Conservation (phyloP, 1,140 invertebrate genomes). For the Drosophila fuyamai region DNA sequence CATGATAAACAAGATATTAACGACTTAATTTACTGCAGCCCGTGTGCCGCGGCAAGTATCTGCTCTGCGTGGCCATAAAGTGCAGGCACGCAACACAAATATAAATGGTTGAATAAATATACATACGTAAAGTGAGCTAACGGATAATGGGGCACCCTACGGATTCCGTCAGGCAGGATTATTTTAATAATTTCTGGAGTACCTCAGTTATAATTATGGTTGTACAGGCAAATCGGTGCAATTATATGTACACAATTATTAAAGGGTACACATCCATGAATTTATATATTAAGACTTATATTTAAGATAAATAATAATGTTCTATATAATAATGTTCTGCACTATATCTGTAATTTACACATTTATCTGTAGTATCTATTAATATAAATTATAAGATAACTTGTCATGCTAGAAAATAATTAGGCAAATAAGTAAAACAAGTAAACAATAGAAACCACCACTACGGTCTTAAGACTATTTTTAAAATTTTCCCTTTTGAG, state of each 20-base stretch:
- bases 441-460: too few relatives aligned
- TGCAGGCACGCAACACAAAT: slow-evolving; percentile 75
- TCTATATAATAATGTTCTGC: too few relatives aligned
- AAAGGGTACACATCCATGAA: too few relatives aligned
- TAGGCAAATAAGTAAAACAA: too few relatives aligned
- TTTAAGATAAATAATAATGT: too few relatives aligned
- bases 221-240: not conserved
- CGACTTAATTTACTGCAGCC: slow-evolving; percentile 79
- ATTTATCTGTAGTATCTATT: too few relatives aligned
- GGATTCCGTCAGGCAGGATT: slow-evolving; percentile 11
- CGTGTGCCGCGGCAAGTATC: slow-evolving; percentile 41
- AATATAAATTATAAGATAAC: too few relatives aligned
- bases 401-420: too few relatives aligned
- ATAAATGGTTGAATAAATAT: slow-evolving; percentile 78
- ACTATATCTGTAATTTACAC: too few relatives aligned
- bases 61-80: slow-evolving; percentile 61
- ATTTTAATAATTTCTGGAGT: slow-evolving; percentile 11
- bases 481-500: too few relatives aligned
- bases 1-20: slow-evolving; percentile 83
- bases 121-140: slow-evolving; percentile 44
- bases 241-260: not conserved
- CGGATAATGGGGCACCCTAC: slow-evolving; percentile 25
- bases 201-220: slow-evolving; percentile 1
- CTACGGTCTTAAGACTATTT: too few relatives aligned
- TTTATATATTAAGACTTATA: too few relatives aligned